Base-by-base conservation (phyloP, 2,888 invertebrate species). In the Diarsia brunnea region DNA sequence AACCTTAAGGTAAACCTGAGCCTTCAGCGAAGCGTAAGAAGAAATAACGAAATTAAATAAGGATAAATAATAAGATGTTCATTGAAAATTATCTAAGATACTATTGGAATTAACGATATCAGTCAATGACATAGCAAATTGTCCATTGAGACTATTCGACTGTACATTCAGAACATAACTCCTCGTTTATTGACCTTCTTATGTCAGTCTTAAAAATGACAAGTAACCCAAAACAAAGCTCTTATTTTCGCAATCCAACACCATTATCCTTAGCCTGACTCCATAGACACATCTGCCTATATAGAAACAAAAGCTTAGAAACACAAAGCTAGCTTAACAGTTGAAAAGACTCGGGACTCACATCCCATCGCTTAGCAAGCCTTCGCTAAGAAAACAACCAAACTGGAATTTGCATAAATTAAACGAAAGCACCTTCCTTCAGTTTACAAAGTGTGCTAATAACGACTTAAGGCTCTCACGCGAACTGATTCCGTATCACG, bases 341-440 rank as follows among this genome's bases (percentile, higher is more conserved):
- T 87, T 78, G 73, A 84, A 81, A 90, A 87, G 86, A 90, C 89
- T 88, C 89, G 84, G 89, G 90, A 88, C 87, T 84, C 82, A 88
- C 90, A 88, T 88, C 87, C 87, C 86, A 83, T 83, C 89, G 90
- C 90, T 90, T 89, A 89, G 87, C 89, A 89, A 90, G 90, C 89
- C 91, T 90, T 89, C 82, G 89, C 89, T 92, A 95, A 94, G 95
- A 94, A 95, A 94, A 94, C 95, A 94, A 93, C 92, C 88, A 93
- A 95, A 94, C 91, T 91, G 92, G 95, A 91, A 95, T 95, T 95
- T 93, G 90, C 95, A 95, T 96, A 95, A 95, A 95, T 95, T 95
- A 94, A 92, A 90, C 87, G 87, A 88, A 91, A 91, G 90, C 92
- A 92, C 93, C 94, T 93, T 93, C 93, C 90, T 91, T 88, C 92